phyloP scores from a whole-genome alignment of 2,797 vertebrate species.

The Ptychadena robeensis region DNA sequence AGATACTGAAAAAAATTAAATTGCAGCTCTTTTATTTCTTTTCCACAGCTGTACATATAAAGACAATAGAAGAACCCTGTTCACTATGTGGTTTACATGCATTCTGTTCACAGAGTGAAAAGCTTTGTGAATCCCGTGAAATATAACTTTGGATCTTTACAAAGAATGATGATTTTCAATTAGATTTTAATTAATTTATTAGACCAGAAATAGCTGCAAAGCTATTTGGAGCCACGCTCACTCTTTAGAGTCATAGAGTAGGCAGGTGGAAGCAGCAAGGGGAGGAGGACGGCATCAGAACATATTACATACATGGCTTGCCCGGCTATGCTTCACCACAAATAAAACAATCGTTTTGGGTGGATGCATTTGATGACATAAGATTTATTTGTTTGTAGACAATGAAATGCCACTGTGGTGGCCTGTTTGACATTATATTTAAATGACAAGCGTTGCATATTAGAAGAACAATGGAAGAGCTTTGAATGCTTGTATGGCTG shows the following conservation, averaged over 20 bases:
- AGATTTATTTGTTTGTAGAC: background rate
- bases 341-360: background rate
- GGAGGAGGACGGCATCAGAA: background rate
- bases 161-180: no score
- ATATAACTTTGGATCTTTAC: no score
- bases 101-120: no score
- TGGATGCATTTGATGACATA: background rate
- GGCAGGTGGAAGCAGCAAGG: background rate
- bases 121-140: no score
- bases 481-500: background rate
- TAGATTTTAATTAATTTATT: no score
- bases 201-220: no score
- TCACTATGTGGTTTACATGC: no score
- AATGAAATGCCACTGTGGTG: background rate
- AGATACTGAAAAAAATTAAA: no score
- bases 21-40: no score
- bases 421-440: background rate
- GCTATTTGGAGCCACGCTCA: no score
- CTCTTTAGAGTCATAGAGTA: background rate
- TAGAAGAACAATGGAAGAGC: background rate
- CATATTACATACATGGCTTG: background rate
- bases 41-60: no score
- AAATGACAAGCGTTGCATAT: background rate
- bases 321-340: background rate
- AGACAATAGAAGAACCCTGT: no score